Evolutionary conservation across 2,113 vertebrate species (phyloP).

Genomic region (Labeo catla): DNA sequence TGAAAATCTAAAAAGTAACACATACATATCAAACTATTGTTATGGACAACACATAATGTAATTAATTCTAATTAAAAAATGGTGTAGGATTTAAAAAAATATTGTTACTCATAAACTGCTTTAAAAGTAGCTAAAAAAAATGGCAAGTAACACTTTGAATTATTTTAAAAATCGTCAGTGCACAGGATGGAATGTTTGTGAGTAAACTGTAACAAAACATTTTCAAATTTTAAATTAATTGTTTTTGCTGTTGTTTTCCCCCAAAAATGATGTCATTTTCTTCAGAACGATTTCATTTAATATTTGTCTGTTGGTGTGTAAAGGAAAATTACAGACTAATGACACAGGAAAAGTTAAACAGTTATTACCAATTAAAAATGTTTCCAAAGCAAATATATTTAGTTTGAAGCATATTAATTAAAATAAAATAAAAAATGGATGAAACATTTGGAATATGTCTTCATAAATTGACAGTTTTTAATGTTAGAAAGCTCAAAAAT

Average conservation of each 20-base stretch:
- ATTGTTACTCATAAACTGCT: too few relatives aligned
- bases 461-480: neutral
- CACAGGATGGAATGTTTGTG: neutral
- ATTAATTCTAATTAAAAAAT: too few relatives aligned
- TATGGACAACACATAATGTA: too few relatives aligned
- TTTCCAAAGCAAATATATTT: neutral
- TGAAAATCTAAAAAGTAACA: too few relatives aligned
- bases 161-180: neutral
- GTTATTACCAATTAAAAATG: neutral
- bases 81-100: too few relatives aligned
- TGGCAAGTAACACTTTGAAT: too few relatives aligned
- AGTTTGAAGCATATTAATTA: neutral
- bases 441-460: neutral
- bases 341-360: neutral
- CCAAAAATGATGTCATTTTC: neutral
- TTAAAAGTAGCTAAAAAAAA: too few relatives aligned
- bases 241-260: neutral
- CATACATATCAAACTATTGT: too few relatives aligned
- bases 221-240: neutral
- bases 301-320: neutral
- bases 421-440: too few relatives aligned
- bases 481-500: neutral
- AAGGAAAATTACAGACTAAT: neutral
- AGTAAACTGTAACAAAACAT: neutral
- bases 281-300: neutral